A percentile compares a stretch with the other conserved stretches of the same genome.
Conservation (phyloP, 1,140 invertebrate genomes). For the Dinothrombium tinctorium region DNA sequence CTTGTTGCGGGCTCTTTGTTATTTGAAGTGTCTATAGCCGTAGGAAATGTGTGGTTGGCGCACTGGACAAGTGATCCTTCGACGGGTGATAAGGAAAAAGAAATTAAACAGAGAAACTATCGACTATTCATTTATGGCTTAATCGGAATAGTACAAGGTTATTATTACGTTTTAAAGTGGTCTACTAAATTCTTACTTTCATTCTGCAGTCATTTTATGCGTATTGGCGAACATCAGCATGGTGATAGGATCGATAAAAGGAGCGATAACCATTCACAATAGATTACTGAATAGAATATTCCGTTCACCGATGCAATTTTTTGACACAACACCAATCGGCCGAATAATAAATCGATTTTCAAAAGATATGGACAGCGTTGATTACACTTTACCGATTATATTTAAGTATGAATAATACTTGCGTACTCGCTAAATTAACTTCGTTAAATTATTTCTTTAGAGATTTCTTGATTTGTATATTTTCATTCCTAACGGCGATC, state of each 20-base stretch:
- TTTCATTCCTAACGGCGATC: conserved; percentile 38
- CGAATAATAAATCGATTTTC: conserved; percentile 26
- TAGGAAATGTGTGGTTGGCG: conserved; percentile 20
- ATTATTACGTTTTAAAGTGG: conserved; percentile 9
- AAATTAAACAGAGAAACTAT: not conserved
- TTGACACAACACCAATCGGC: conserved; percentile 29
- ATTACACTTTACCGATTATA: conserved; percentile 19
- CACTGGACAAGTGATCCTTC: conserved; percentile 21
- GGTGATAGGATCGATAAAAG: not conserved
- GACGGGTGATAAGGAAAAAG: not conserved
- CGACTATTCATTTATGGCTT: not conserved
- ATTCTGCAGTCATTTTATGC: conserved; percentile 14
- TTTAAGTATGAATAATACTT: conserved; percentile 20
- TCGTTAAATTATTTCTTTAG: not conserved
- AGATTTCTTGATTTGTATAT: conserved; percentile 16
- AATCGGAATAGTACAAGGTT: conserved; percentile 4
- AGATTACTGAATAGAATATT: conserved; percentile 19
- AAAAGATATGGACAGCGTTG: conserved; percentile 25
- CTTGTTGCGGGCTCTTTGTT: conserved; percentile 14
- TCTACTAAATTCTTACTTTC: no score
- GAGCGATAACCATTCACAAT: conserved; percentile 14
- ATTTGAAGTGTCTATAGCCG: conserved; percentile 26
- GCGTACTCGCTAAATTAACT: not conserved
- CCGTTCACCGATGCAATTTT: conserved; percentile 22
- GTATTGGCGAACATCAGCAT: not conserved